A percentile compares a stretch with the other conserved stretches of the same genome.
phyloP scores from a whole-genome alignment of 2,797 vertebrate species.

The Sarcoramphus papa region DNA sequence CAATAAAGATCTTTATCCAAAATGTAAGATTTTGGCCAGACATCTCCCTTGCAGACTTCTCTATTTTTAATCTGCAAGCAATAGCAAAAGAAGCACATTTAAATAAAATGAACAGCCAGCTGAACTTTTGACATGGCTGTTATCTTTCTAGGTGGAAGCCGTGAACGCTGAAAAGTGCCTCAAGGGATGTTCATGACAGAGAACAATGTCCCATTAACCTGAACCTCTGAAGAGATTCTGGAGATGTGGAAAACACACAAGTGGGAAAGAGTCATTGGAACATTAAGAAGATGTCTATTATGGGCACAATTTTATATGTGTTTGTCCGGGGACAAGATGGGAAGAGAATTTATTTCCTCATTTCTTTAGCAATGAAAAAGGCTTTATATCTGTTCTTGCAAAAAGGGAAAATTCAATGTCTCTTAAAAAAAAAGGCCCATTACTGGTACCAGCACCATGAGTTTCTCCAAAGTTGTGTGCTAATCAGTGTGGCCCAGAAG shows the following conservation, averaged over 20 bases:
- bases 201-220: constrained; percentile 39
- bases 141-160: constrained; percentile 41
- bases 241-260: constrained; percentile 4
- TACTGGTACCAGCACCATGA: background rate
- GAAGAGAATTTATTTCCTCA: background rate
- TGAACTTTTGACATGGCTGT: constrained; percentile 51
- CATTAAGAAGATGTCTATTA: background rate
- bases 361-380: background rate
- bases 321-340: background rate
- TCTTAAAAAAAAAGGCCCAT: background rate
- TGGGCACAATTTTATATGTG: background rate
- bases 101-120: constrained; percentile 52
- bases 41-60: constrained; percentile 19
- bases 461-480: background rate
- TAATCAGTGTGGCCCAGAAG: background rate
- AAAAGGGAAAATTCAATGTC: background rate
- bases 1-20: constrained; percentile 57
- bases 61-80: constrained; percentile 44
- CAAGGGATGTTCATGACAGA: background rate
- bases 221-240: constrained; percentile 8
- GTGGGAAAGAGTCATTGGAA: background rate
- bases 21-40: constrained; percentile 42
- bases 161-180: background rate
- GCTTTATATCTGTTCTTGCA: background rate
- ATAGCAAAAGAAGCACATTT: constrained; percentile 29